Evolutionary conservation across 2,113 vertebrate genomes (phyloP).

Genomic region (Rattus norvegicus): DNA sequence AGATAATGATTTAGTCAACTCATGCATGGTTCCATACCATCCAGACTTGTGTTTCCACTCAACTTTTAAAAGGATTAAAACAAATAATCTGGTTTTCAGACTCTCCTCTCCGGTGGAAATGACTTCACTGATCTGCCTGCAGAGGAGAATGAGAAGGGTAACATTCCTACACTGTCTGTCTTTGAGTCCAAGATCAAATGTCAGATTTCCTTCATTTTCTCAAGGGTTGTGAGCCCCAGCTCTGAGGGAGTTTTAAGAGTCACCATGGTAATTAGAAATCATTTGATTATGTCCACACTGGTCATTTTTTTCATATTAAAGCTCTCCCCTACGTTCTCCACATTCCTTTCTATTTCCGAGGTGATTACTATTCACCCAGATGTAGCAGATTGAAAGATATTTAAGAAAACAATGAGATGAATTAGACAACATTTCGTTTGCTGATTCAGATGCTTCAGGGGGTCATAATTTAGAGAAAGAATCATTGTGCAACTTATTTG

Average conservation of each 20-base stretch:
- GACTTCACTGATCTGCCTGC: neutral
- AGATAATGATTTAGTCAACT: neutral
- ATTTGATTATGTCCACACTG: neutral
- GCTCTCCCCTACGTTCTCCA: neutral
- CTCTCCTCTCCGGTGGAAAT: constrained; percentile 29
- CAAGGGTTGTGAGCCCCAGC: neutral
- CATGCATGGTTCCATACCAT: neutral
- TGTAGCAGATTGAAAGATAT: neutral
- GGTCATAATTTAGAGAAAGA: neutral
- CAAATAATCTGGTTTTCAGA: constrained; percentile 45
- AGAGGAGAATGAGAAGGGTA: neutral
- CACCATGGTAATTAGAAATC: neutral
- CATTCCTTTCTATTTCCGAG: neutral
- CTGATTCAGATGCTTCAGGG: neutral
- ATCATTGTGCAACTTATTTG: neutral
- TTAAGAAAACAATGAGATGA: neutral
- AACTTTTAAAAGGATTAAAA: constrained; percentile 11
- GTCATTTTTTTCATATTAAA: constrained; percentile 10
- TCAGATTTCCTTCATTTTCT: neutral
- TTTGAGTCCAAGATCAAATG: neutral
- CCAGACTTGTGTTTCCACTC: neutral
- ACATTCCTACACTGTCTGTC: neutral
- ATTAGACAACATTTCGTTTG: neutral
- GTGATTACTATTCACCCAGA: neutral
- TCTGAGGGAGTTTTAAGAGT: neutral